A percentile compares a stretch with the other conserved stretches of the same genome.
Evolutionary conservation across 2,797 vertebrate species (phyloP).

Genomic region (Anas acuta): DNA sequence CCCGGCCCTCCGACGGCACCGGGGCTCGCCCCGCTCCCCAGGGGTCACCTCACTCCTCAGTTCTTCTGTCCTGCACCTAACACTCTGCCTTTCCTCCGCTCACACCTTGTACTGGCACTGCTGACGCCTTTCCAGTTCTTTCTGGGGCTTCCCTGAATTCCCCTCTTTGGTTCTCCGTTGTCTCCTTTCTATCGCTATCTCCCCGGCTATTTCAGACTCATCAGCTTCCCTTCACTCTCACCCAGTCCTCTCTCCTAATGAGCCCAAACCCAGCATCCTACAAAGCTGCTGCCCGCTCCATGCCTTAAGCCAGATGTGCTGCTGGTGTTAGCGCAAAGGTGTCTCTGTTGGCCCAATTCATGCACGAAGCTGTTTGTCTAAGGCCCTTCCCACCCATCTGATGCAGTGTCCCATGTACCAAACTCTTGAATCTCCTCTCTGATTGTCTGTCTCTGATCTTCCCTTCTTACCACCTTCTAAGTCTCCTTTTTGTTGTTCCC

Average conservation of each 20-base stretch:
- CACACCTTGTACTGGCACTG: rapidly evolving
- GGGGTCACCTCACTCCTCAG: neutral
- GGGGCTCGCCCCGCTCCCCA: rapidly evolving
- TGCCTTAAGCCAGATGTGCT: neutral
- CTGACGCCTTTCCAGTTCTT: rapidly evolving
- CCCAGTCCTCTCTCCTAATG: neutral
- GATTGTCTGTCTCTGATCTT: neutral
- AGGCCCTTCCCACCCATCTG: neutral
- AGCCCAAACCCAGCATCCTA: neutral
- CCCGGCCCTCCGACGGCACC: neutral
- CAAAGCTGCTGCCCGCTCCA: neutral
- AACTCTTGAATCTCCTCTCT: neutral
- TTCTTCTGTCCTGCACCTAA: neutral
- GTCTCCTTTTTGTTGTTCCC: neutral
- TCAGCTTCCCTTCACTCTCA: neutral
- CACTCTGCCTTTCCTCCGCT: neutral
- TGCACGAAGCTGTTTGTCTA: rapidly evolving
- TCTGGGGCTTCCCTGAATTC: neutral
- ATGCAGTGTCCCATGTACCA: too few relatives aligned
- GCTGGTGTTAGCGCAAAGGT: neutral
- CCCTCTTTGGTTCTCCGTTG: neutral
- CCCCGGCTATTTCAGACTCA: neutral
- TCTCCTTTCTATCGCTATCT: neutral
- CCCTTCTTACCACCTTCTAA: neutral
- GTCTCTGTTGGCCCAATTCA: neutral